Evolutionary conservation across 2,888 invertebrate species (phyloP).

Genomic region (Nymphalis urticae): DNA sequence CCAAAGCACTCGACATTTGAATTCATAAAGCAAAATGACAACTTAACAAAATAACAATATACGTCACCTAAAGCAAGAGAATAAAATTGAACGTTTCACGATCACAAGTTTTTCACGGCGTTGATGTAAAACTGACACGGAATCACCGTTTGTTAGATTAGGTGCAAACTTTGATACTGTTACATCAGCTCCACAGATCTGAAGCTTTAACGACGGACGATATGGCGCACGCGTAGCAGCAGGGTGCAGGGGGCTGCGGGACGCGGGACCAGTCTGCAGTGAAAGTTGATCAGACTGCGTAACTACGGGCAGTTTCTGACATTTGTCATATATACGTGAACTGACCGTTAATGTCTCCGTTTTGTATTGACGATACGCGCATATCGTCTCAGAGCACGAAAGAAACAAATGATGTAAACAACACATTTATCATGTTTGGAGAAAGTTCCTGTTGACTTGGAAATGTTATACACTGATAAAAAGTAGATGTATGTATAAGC

Average conservation of each 20-base stretch:
- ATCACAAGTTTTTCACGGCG: slow-evolving; percentile 32
- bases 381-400: slow-evolving; percentile 6
- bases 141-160: slow-evolving; percentile 18
- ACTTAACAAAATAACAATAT: not conserved
- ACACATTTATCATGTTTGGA: slow-evolving; percentile 28
- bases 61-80: slow-evolving; percentile 35
- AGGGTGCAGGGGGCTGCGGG: slow-evolving; percentile 28
- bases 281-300: slow-evolving; percentile 61
- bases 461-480: slow-evolving; percentile 28
- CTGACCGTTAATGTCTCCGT: slow-evolving; percentile 41
- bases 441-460: slow-evolving; percentile 36
- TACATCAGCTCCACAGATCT: slow-evolving; percentile 34
- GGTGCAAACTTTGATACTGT: slow-evolving; percentile 27
- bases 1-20: too few relatives aligned
- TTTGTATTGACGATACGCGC: slow-evolving; percentile 11
- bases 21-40: too few relatives aligned
- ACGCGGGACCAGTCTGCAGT: slow-evolving; percentile 51
- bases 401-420: slow-evolving; percentile 23
- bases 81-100: slow-evolving; percentile 35
- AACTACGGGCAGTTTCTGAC: slow-evolving; percentile 50
- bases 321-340: slow-evolving; percentile 56
- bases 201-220: slow-evolving; percentile 29
- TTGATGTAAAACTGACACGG: slow-evolving; percentile 14
- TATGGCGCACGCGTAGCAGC: slow-evolving; percentile 40
- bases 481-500: slow-evolving; percentile 7